Evolutionary conservation across 2,797 vertebrate species (phyloP).

Genomic region (Malurus splendens): DNA sequence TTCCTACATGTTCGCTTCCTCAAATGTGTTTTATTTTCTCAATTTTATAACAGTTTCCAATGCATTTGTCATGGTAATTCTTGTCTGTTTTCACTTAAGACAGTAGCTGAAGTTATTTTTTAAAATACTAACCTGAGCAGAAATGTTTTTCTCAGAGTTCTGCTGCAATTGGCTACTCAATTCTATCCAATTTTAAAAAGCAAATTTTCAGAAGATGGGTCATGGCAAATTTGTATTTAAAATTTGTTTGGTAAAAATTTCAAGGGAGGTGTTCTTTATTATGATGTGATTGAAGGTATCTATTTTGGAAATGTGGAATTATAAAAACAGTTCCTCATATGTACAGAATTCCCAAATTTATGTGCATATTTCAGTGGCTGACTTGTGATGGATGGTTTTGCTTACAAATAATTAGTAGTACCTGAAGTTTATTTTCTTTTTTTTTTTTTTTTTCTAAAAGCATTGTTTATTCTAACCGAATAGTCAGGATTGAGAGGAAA

Average conservation of each 20-base stretch:
- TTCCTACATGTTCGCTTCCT: background rate
- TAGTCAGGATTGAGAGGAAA: constrained; percentile 47
- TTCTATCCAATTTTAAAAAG: background rate
- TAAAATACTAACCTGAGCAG: background rate
- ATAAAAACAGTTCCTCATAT: background rate
- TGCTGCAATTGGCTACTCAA: background rate
- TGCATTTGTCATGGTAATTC: background rate
- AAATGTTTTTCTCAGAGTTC: background rate
- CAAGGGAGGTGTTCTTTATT: background rate
- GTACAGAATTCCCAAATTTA: background rate
- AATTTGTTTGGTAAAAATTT: background rate
- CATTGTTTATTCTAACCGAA: background rate
- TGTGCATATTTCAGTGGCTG: background rate
- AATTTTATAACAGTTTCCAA: background rate
- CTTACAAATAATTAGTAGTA: background rate
- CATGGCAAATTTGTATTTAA: background rate
- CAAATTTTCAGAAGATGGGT: background rate
- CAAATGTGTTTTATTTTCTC: background rate
- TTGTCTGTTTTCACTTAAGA: background rate
- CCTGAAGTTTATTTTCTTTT: background rate
- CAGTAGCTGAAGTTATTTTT: background rate
- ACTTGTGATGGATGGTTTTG: constrained; percentile 6
- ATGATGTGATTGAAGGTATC: constrained; percentile 48
- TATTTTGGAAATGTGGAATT: background rate
- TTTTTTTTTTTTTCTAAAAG: background rate